A percentile compares a stretch with the other conserved stretches of the same genome.
These are phyloP conservation scores for Nasonia longicornis DNA, from an alignment of 1,140 invertebrate genomes.

Conservation along the genomic window DNA sequence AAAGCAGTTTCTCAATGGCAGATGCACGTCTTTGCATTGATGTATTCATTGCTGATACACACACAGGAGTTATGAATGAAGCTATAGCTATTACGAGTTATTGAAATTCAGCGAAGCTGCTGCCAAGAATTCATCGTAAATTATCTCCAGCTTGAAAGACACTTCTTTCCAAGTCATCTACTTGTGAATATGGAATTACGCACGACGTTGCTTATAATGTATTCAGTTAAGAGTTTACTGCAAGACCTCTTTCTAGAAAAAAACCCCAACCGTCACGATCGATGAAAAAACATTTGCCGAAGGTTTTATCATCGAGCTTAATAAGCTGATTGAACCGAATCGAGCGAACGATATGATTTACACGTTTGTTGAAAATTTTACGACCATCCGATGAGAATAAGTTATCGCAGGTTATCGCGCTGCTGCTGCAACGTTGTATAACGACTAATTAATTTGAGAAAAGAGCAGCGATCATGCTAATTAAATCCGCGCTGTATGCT, in stretches of 20 bases:
- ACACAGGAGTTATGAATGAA: slow-evolving; percentile 1
- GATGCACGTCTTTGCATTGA: neutral
- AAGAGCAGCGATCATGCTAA: neutral
- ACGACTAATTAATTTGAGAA: slow-evolving; percentile 4
- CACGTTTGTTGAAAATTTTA: neutral
- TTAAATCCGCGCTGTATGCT: neutral
- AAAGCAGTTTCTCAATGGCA: neutral
- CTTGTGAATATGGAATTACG: neutral
- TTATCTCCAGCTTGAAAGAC: neutral
- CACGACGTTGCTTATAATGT: neutral
- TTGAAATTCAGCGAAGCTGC: slow-evolving; percentile 4
- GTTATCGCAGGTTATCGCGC: neutral
- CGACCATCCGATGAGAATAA: neutral
- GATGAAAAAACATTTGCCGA: neutral
- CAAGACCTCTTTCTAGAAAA: neutral
- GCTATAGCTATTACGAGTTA: slow-evolving; percentile 19
- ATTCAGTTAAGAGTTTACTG: neutral
- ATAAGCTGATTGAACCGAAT: neutral
- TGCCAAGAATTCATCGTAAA: slow-evolving; percentile 10
- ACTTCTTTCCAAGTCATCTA: slow-evolving; percentile 10
- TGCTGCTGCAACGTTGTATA: neutral
- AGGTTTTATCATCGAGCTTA: neutral
- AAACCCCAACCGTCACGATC: neutral
- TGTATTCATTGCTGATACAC: neutral
- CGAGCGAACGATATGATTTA: neutral